phyloP scores from a whole-genome alignment of 2,888 invertebrate genomes.

The Dryocosmus kuriphilus region DNA sequence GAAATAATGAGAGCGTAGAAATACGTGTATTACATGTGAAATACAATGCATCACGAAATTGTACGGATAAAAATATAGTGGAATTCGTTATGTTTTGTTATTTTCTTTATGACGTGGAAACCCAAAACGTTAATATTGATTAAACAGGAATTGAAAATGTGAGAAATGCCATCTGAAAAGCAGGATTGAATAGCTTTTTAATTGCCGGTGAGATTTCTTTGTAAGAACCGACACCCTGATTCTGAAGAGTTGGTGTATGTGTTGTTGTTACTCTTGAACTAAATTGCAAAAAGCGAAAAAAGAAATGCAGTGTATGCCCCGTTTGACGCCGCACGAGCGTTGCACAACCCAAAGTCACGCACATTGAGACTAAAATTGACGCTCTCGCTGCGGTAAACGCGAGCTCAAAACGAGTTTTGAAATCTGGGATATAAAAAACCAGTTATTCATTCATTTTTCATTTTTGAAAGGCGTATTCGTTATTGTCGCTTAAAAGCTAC shows the following conservation, averaged over 20 bases:
- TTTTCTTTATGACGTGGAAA: not conserved
- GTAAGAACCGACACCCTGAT: slow-evolving; percentile 54
- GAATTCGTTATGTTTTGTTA: not conserved
- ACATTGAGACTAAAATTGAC: slow-evolving; percentile 38
- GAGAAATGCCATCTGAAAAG: slow-evolving; percentile 21
- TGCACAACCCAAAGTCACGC: slow-evolving; percentile 37
- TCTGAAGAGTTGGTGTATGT: slow-evolving; percentile 44
- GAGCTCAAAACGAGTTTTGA: slow-evolving; percentile 35
- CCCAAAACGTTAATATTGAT: not conserved
- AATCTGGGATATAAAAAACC: slow-evolving; percentile 40
- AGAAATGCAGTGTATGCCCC: slow-evolving; percentile 18
- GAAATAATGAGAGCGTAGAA: not conserved
- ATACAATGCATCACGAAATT: not conserved
- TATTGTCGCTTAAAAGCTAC: slow-evolving; percentile 27
- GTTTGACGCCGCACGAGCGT: slow-evolving; percentile 26
- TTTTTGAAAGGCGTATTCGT: slow-evolving; percentile 29
- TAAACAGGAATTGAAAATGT: slow-evolving; percentile 14
- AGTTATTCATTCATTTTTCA: slow-evolving; percentile 36
- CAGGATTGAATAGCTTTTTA: slow-evolving; percentile 60
- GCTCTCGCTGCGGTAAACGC: slow-evolving; percentile 37
- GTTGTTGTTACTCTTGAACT: slow-evolving; percentile 29
- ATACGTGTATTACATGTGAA: not conserved
- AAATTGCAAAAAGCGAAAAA: slow-evolving; percentile 29
- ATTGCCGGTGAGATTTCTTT: slow-evolving; percentile 63
- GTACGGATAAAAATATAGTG: not conserved